Base-by-base conservation (phyloP, 1,140 invertebrate species). In the Colletes latitarsis region DNA sequence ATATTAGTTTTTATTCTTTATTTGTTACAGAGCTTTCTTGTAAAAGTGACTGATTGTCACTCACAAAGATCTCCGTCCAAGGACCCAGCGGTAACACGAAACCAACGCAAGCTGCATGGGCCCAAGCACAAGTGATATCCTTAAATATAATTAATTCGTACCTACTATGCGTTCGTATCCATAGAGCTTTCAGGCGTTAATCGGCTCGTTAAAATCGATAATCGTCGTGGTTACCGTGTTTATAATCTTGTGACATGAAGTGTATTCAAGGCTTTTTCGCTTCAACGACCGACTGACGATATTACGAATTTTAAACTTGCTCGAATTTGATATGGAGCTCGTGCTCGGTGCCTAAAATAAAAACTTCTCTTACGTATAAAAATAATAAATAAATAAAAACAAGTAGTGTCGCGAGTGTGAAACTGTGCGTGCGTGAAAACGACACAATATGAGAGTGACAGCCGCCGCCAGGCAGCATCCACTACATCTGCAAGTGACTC, bases 391-490 rank as follows among this genome's bases (percentile, higher is more conserved):
- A 49, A 39, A 60, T 53, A 49, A 19, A 55, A 17, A 19, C 67
- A 21, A 46, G 19, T 9, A 60, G 73, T 76, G 66, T 77, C 62
- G 74, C 46, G 67, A 60, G 73, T 81, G 77, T 60, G 58, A 71
- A 58, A n/a, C 19, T 17, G 82, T 62, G 66, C 58, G 72, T 63
- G 82, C 60, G 78, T 67, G 62, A 63, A 67, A 62, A 63, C 58
- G 41, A 81, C 83, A 82, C 91, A 93, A 92, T 87, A 93, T 93
- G 93, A 92, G 93, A 93, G 90, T 93, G 86, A 84, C 90, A 58
- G 87, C 88, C 82, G 83, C 88, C 79, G 78, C 85, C 58, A 84
- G 91, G 82, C 92, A 92, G 88, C 90, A 93, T 89, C 90, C 91
- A 82, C 82, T 93, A 88, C 92, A 93, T 87, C 83, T 92, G 46